Evolutionary conservation across 2,113 vertebrate species (phyloP).

Genomic region (Dipodomys stephensi): DNA sequence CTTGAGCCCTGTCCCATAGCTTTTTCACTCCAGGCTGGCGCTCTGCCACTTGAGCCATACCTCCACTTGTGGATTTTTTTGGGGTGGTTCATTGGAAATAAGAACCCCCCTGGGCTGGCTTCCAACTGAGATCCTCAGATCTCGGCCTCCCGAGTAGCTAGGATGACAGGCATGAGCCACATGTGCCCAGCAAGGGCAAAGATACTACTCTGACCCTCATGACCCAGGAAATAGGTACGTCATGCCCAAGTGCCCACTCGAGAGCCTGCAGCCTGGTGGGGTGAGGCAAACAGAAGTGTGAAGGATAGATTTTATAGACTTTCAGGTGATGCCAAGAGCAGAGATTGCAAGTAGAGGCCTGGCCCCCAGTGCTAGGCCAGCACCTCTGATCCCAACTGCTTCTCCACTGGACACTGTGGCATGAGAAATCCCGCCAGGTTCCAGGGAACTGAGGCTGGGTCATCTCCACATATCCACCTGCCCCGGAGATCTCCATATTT

Average conservation of each 20-base stretch:
- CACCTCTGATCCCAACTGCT: neutral
- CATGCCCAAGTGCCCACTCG: accelerated
- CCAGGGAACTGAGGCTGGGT: conserved; percentile 71
- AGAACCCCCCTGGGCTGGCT: no score
- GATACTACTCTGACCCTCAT: neutral
- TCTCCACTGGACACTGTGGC: conserved; percentile 62
- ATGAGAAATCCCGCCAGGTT: conserved; percentile 66
- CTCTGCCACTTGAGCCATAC: no score
- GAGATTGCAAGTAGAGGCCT: conserved; percentile 29
- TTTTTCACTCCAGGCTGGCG: no score
- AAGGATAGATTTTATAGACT: neutral
- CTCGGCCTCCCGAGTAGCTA: no score
- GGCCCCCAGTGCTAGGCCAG: neutral
- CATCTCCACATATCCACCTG: conserved; percentile 61
- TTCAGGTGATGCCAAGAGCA: conserved; percentile 33
- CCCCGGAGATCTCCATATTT: conserved; percentile 67
- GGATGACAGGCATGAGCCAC: no score
- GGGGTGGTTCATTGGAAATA: no score
- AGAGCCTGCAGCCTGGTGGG: neutral
- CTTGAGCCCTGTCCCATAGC: no score
- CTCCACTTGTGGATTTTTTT: no score
- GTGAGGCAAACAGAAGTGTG: neutral
- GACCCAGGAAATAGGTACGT: neutral
- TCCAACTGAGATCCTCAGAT: no score
- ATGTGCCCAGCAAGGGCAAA: neutral